phyloP scores from a whole-genome alignment of 2,888 invertebrate genomes.

The Nomada ferruginata region DNA sequence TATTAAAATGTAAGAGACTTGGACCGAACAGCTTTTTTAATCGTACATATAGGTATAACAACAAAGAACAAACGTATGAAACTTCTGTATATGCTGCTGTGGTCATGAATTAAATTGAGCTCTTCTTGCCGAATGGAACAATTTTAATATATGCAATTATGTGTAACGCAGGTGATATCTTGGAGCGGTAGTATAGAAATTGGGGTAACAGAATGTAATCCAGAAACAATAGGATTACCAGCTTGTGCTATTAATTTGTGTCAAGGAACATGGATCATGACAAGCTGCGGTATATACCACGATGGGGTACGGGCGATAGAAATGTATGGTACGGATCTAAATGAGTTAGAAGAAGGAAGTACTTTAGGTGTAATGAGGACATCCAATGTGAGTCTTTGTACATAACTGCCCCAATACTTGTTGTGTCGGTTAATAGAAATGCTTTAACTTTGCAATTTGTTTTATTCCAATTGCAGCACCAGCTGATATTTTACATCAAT shows the following conservation, averaged over 20 bases:
- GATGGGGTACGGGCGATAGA: conserved; percentile 93
- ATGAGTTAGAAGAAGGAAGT: conserved; percentile 92
- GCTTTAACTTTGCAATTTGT: neutral
- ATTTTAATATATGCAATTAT: neutral
- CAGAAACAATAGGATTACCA: conserved; percentile 88
- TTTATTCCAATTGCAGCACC: conserved; percentile 86
- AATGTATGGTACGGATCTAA: conserved; percentile 93
- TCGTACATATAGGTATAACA: neutral
- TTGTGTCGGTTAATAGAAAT: neutral
- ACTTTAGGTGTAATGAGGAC: conserved; percentile 94
- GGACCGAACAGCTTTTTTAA: neutral
- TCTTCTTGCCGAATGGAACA: neutral
- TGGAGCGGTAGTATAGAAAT: conserved; percentile 92
- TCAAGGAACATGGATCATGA: conserved; percentile 96
- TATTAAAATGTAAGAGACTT: neutral
- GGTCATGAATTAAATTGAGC: neutral
- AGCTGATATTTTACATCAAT: conserved; percentile 95
- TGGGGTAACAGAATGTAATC: conserved; percentile 90
- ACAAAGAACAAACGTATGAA: neutral
- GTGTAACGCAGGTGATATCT: conserved; percentile 88
- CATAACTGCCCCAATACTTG: neutral
- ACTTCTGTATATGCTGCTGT: neutral
- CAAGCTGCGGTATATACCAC: conserved; percentile 93
- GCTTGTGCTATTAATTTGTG: conserved; percentile 92
- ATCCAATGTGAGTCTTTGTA: conserved; percentile 86